These are phyloP conservation scores for Candidula unifasciata DNA, from an alignment of 2,888 invertebrate species.

Conservation along the genomic window DNA sequence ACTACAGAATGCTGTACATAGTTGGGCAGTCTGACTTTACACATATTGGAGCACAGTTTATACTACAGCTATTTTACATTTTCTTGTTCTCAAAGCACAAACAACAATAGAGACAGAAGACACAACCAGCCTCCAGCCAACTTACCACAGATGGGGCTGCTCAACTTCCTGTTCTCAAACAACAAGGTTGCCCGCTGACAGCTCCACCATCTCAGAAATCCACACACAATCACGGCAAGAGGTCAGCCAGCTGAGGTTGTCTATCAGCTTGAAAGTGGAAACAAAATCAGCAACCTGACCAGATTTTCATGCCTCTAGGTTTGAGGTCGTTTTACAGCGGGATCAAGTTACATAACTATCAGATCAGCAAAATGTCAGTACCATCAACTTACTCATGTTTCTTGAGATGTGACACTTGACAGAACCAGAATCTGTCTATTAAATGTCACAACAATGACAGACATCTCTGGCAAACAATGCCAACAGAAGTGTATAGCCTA, in stretches of 20 bases:
- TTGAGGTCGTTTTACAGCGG: not conserved
- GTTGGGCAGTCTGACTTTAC: too few relatives aligned
- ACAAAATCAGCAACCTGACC: constrained; percentile 21
- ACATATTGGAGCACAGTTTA: too few relatives aligned
- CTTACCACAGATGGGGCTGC: not conserved
- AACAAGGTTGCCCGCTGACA: not conserved
- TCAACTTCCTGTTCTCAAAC: not conserved
- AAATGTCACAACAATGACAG: too few relatives aligned
- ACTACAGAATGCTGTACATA: too few relatives aligned
- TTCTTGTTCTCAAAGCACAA: too few relatives aligned
- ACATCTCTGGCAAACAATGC: not conserved
- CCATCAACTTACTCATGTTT: not conserved
- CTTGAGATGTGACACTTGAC: too few relatives aligned
- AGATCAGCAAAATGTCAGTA: not conserved
- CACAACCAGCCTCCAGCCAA: not conserved
- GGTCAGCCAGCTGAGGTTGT: not conserved
- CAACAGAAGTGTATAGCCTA: too few relatives aligned
- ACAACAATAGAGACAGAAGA: too few relatives aligned
- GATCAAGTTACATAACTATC: not conserved
- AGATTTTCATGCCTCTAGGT: constrained; percentile 31
- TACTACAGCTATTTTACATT: too few relatives aligned
- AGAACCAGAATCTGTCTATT: too few relatives aligned
- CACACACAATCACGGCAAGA: constrained; percentile 1
- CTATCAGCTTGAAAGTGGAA: constrained; percentile 26
- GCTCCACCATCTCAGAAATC: constrained; percentile 29